A percentile compares a stretch with the other conserved stretches of the same genome.
Evolutionary conservation across 1,140 invertebrate species (phyloP).

Genomic region (Drosophila littoralis): DNA sequence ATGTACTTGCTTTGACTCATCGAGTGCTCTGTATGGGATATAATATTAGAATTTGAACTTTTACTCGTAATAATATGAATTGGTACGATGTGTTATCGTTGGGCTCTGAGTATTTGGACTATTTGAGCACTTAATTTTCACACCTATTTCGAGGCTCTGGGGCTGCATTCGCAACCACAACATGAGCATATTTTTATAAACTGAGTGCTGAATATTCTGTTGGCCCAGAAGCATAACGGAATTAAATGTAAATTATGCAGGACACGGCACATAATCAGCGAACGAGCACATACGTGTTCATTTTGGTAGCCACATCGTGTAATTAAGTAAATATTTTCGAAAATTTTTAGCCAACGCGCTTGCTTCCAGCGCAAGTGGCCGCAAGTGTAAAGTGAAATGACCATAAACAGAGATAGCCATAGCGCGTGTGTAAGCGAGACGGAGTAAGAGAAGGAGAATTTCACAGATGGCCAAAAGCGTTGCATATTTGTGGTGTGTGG

Average conservation of each 20-base stretch:
- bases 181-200: slow-evolving; percentile 3
- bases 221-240: slow-evolving; percentile 14
- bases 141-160: background rate
- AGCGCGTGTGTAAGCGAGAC: background rate
- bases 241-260: slow-evolving; percentile 39
- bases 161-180: background rate
- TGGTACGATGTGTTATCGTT: too few species aligned
- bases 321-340: slow-evolving; percentile 53
- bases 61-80: too few species aligned
- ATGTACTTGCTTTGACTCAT: too few species aligned
- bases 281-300: slow-evolving; percentile 25
- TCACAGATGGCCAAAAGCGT: slow-evolving; percentile 1
- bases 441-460: background rate
- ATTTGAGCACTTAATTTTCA: background rate
- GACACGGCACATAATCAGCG: slow-evolving; percentile 39
- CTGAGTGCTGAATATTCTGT: slow-evolving; percentile 11
- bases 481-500: slow-evolving; percentile 31
- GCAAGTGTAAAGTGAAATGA: slow-evolving; percentile 33
- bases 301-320: slow-evolving; percentile 42
- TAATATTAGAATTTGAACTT: too few species aligned
- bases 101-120: background rate
- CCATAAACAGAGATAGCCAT: slow-evolving; percentile 3
- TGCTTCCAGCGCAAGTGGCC: slow-evolving; percentile 13
- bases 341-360: slow-evolving; percentile 32
- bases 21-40: too few species aligned